Conservation (phyloP, 2,113 vertebrate species). For the Eudyptes chrysolophus region DNA sequence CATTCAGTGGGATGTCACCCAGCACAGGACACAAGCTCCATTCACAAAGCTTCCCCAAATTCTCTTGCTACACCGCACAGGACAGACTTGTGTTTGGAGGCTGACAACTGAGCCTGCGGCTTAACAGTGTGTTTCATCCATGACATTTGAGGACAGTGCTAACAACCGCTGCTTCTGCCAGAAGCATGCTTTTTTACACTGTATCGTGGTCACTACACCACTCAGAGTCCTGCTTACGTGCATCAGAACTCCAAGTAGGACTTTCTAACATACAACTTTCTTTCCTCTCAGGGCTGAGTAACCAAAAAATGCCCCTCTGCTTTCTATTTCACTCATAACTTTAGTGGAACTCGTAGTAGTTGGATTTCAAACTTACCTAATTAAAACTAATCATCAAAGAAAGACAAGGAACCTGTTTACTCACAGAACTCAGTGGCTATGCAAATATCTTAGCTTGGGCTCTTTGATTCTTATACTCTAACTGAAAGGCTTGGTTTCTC, state of each 20-base stretch:
- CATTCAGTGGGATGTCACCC: not conserved
- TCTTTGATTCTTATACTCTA: not conserved
- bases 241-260: not conserved
- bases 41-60: not conserved
- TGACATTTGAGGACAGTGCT: not conserved
- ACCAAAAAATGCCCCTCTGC: not conserved
- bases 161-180: not conserved
- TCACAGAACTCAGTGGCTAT: not conserved
- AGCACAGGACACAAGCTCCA: not conserved
- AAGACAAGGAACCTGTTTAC: not conserved
- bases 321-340: not conserved
- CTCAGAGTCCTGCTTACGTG: not conserved
- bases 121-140: not conserved
- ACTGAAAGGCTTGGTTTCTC: not conserved
- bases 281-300: not conserved
- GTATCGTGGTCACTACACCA: fast-evolving
- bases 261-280: not conserved
- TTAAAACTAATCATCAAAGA: not conserved
- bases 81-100: not conserved
- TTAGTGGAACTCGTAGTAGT: not conserved
- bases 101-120: not conserved
- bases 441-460: not conserved
- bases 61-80: fast-evolving
- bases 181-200: not conserved
- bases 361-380: not conserved